A percentile compares a stretch with the other conserved stretches of the same genome.
phyloP scores from a whole-genome alignment of 2,888 invertebrate species.

The Orthosia gracilis region DNA sequence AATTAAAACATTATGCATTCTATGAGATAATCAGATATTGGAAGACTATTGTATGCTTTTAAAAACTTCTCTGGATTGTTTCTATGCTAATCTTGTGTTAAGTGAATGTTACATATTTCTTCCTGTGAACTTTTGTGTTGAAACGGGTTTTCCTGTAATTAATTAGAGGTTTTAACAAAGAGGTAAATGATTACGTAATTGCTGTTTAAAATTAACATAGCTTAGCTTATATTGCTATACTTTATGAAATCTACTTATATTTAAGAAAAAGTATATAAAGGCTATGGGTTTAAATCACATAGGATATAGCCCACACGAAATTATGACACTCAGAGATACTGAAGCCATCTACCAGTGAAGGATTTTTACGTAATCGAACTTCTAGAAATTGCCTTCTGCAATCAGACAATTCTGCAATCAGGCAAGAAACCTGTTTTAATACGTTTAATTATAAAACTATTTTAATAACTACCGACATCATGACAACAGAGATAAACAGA shows the following conservation, averaged over 20 bases:
- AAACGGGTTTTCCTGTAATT: slow-evolving; percentile 31
- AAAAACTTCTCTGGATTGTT: slow-evolving; percentile 49
- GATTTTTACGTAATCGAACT: no score
- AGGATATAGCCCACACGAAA: no score
- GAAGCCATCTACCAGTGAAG: no score
- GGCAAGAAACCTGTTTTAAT: not conserved
- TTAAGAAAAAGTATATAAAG: no score
- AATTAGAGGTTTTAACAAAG: slow-evolving; percentile 46
- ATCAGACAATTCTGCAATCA: no score
- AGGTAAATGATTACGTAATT: slow-evolving; percentile 40
- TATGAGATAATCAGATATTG: slow-evolving; percentile 64
- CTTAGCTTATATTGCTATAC: not conserved
- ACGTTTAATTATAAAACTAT: no score
- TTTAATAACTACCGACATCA: not conserved
- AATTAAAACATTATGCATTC: slow-evolving; percentile 75
- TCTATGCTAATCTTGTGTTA: slow-evolving; percentile 47
- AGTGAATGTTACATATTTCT: slow-evolving; percentile 33
- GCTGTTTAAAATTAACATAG: not conserved
- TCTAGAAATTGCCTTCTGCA: no score
- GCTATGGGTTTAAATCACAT: no score
- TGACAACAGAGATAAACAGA: not conserved
- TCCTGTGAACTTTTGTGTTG: slow-evolving; percentile 25
- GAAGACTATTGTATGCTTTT: slow-evolving; percentile 45
- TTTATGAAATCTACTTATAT: no score
- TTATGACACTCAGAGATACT: no score